Evolutionary conservation across 2,797 vertebrate species (phyloP).

Genomic region (Megaceryle alcyon): DNA sequence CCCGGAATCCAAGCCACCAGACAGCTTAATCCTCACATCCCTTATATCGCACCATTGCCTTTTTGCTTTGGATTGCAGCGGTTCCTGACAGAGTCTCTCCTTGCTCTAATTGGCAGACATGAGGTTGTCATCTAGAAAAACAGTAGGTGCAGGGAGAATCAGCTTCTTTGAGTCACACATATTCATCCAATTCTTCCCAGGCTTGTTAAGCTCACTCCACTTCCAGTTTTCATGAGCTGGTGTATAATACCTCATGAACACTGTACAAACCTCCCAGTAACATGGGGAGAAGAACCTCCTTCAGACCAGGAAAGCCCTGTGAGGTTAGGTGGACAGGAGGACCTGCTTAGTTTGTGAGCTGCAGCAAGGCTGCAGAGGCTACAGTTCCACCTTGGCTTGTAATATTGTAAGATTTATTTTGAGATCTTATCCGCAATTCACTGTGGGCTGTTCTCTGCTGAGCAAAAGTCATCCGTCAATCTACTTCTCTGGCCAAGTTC

Average conservation of each 20-base stretch:
- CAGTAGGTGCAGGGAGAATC: not conserved
- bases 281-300: not conserved
- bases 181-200: not conserved
- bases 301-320: not conserved
- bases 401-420: conserved; percentile 45
- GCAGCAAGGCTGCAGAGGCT: conserved; percentile 20
- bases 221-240: not conserved
- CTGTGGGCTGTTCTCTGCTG: conserved; percentile 20
- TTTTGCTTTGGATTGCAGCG: not conserved
- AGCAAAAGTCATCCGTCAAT: conserved; percentile 55
- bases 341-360: not conserved
- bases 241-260: not conserved
- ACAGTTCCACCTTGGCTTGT: conserved; percentile 23
- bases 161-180: not conserved
- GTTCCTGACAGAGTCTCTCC: not conserved
- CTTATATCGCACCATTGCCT: not conserved
- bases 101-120: not conserved
- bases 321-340: not conserved
- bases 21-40: not conserved
- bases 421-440: conserved; percentile 55
- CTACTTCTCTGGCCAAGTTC: conserved; percentile 14
- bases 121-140: not conserved
- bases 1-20: not conserved
- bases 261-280: not conserved
- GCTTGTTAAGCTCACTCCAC: not conserved